phyloP scores from a whole-genome alignment of 2,888 invertebrate species.

The Eupithecia exiguata region DNA sequence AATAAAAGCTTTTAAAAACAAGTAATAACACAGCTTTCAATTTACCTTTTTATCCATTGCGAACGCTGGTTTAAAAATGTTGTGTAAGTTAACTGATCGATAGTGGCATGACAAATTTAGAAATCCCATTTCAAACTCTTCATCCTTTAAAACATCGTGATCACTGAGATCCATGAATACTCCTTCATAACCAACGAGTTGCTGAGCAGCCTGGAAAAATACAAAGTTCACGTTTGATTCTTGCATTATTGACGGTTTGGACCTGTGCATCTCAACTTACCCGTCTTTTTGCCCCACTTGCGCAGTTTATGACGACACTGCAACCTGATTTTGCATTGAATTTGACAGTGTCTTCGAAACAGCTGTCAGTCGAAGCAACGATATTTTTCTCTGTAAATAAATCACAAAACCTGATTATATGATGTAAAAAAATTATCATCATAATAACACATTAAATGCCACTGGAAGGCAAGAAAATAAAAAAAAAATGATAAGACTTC shows the following conservation, averaged over 20 bases:
- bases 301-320: constrained; percentile 51
- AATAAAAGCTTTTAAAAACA: not conserved
- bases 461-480: too few relatives aligned
- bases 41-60: constrained; percentile 51
- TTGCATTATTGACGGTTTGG: not conserved
- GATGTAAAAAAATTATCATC: too few relatives aligned
- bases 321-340: constrained; percentile 38
- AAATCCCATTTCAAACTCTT: constrained; percentile 51
- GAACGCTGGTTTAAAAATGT: constrained; percentile 52
- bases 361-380: not conserved
- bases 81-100: constrained; percentile 44
- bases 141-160: constrained; percentile 51
- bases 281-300: constrained; percentile 51
- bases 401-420: not conserved
- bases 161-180: constrained; percentile 51
- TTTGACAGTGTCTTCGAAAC: constrained; percentile 2
- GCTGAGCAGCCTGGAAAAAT: constrained; percentile 52
- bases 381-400: constrained; percentile 19
- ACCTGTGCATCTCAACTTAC: constrained; percentile 34
- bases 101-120: constrained; percentile 46
- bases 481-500: too few relatives aligned
- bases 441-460: too few relatives aligned
- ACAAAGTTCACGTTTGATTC: not conserved
- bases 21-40: not conserved
- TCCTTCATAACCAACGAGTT: constrained; percentile 38